Base-by-base conservation (phyloP, 2,113 vertebrate genomes). In the Anolis sagrei region DNA sequence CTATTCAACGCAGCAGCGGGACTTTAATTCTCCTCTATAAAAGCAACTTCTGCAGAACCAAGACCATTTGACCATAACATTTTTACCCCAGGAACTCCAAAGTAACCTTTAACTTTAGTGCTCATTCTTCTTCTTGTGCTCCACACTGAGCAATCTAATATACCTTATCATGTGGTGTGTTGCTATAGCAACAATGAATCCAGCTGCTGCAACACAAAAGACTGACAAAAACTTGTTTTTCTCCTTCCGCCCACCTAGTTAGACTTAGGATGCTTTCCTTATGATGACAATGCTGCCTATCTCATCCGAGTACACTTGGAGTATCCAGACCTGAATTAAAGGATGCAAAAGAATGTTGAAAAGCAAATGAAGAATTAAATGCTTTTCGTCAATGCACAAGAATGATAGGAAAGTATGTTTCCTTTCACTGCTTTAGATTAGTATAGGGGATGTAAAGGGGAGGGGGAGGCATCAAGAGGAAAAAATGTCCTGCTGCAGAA, bases 161-260 rank as follows among this genome's bases (percentile, higher is more conserved):
- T 97, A 98, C 97, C 97, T 97, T 96, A 97, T 98, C 98, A 98
- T 98, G 98, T 99, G 98, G 97, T 97, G 93, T 90, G 98, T 98
- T 98, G 93, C 98, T 96, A 99, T 98, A 96, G 98, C 87, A 98
- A 97, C 97, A 93, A 95, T 96, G 97, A 97, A 97, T 97, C 97
- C 97, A 97, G 96, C 96, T 96, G 95, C 97, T 97, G 95, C 89
- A 92, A 95, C 95, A 95, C 94, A 97, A 96, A 97, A 97, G 97
- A 96, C 95, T 96, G 94, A 96, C 95, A 97, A 96, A 96, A 97
- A 97, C 84, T 92, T 91, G 2, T 91, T 90, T 78, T 78, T 78
- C 86, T 89, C 89, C 93, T 86, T 96, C 95, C 94, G 92, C 95
- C 95, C 94, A 95, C 93, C 89, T 85, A 23, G 83, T 92, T 93